Percentiles rank a stretch among this genome's conserved stretches.
Evolutionary conservation across 2,888 invertebrate genomes (phyloP).

Genomic region (Xylota sylvarum): DNA sequence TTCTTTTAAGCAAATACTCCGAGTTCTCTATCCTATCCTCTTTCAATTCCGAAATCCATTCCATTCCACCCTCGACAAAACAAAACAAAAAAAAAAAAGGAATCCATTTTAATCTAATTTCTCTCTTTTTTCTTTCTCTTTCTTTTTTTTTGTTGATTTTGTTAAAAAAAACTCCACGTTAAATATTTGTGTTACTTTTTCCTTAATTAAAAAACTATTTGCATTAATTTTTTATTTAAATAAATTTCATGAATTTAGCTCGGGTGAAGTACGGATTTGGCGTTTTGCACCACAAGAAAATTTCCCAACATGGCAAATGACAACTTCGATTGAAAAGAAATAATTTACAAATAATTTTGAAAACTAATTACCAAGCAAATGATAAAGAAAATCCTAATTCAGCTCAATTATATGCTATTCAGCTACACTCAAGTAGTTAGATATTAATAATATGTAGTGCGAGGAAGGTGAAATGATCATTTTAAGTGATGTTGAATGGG

Average conservation of each 20-base stretch:
- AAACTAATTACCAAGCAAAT: slow-evolving; percentile 50
- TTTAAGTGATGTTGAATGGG: slow-evolving; percentile 39
- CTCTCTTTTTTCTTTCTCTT: slow-evolving; percentile 59
- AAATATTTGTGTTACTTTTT: slow-evolving; percentile 11
- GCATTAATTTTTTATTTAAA: slow-evolving; percentile 62
- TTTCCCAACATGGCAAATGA: slow-evolving; percentile 78
- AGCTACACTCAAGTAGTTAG: slow-evolving; percentile 66
- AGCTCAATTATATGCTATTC: slow-evolving; percentile 73
- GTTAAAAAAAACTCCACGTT: not conserved
- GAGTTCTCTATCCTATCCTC: slow-evolving; percentile 55
- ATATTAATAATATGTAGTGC: slow-evolving; percentile 52
- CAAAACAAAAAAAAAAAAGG: slow-evolving; percentile 14
- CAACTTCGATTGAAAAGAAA: slow-evolving; percentile 77
- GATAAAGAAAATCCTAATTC: slow-evolving; percentile 55
- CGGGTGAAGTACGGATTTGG: slow-evolving; percentile 82
- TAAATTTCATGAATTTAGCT: slow-evolving; percentile 78
- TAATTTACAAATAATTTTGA: slow-evolving; percentile 44
- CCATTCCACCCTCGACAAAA: slow-evolving; percentile 29
- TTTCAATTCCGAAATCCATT: slow-evolving; percentile 47
- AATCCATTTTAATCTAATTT: slow-evolving; percentile 68
- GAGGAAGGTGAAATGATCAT: slow-evolving; percentile 50
- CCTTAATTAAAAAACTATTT: slow-evolving; percentile 28
- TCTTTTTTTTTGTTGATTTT: slow-evolving; percentile 31
- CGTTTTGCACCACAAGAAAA: slow-evolving; percentile 80
- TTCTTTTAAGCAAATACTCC: slow-evolving; percentile 33